Evolutionary conservation across 2,888 invertebrate genomes (phyloP), one percentile per base, ranked within the genome.

Genomic region (Periphyllus acericola): DNA sequence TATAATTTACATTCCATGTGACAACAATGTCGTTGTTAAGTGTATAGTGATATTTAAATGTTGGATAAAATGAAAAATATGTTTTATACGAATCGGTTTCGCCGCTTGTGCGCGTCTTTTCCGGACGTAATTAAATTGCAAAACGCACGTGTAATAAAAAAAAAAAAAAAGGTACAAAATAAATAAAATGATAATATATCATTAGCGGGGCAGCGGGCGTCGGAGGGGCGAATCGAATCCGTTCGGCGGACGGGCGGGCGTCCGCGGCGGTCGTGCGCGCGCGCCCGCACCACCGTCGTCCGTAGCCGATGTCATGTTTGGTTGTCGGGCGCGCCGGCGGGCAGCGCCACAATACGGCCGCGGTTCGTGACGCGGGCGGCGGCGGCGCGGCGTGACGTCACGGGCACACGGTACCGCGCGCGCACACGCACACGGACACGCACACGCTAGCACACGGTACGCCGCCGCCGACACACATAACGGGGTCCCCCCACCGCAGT

Each of bases 401-500:
- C 87, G 81, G 80, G 34, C 76, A 40, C 83, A 21, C 68, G 46
- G 52, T 78, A 46, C 76, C 72, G 76, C 46, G n/a, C n/a, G 46
- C 34, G 34, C 32, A 11, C 40, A 17, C n/a, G n/a, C 76, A 25
- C 40, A 74, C 74, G 36, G 25, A 40, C 74, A n/a, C 36, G 8
- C 74, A 21, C 81, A n/a, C 36, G 17, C 81, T 32, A 36, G 17
- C 74, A 74, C 72, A n/a, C 66, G 36, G 46, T 66, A 36, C 80
- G 25, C 83, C 36, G 66, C 85, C 36, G 32, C 40, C 78, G 71
- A 72, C 79, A 80, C 86, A 81, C 87, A 87, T 87, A 87, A 87
- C 87, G 87, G 87, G 66, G 81, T 66, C 76, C 66, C 81, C 79
- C 40, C 79, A 29, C 55, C 68, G 11, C 32, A 17, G 17, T 3